Evolutionary conservation across 2,797 vertebrate genomes (phyloP), one percentile per base, ranked within the genome.

Genomic region (Poecilia gillii): DNA sequence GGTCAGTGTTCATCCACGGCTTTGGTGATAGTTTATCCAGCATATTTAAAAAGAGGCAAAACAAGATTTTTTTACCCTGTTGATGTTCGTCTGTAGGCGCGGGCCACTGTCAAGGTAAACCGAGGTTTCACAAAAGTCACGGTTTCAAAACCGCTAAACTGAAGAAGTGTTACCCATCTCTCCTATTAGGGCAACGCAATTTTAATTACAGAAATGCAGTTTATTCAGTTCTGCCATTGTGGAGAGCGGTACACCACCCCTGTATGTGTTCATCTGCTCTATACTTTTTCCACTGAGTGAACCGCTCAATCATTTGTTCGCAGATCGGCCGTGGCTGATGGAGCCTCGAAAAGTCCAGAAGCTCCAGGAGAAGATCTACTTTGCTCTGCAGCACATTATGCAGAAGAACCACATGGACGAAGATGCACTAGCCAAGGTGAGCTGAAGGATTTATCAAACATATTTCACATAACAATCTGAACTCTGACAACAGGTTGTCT

Each of bases 321-420:
- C 88, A 99, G 99, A 99, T 92, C 97, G 98, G 84, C 98, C 98
- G 20, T 99, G 99, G 99, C 95, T 99, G 87, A 97, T 99, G 96
- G 98, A 99, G 92, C 98, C 98, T 75, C 96, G 98, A 74, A 99
- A 99, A 85, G 99, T 99, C 77, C 98, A 99, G 94, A 99, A 99
- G 92, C 98, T 99, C 92, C 98, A 99, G 94, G 98, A 99, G 95
- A 99, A 99, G 94, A 99, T 99, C 92, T 99, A 99, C 95, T 99
- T 99, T 96, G 97, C 98, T 94, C 97, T 99, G 95, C 99, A 99
- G 91, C 98, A 99, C 87, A 98, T 99, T 90, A 99, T 99, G 97
- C 98, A 99, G 95, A 99, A 99, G 95, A 99, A 99, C 94, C 99
- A 99, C 92, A 97, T 99, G 87, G 98, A 99, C 0, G 98, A 99